Conservation (phyloP, 1,140 invertebrate species). For the Atta cephalotes region DNA sequence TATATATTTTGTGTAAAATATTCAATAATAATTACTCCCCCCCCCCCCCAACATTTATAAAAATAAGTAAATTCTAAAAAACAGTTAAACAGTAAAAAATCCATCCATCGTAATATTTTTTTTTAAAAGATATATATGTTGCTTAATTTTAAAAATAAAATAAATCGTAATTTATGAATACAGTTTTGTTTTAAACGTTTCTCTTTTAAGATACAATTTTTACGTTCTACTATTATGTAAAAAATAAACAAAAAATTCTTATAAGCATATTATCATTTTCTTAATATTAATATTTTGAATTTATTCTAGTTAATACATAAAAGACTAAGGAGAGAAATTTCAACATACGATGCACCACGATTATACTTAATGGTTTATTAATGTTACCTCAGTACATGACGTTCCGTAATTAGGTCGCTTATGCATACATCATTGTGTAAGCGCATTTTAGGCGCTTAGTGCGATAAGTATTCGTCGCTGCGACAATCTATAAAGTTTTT, state of each 20-base stretch:
- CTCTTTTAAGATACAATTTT: background rate
- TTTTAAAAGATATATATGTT: background rate
- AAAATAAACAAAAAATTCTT: background rate
- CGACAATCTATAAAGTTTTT: background rate
- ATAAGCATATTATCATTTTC: background rate
- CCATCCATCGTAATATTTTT: background rate
- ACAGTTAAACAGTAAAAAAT: background rate
- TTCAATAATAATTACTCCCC: background rate
- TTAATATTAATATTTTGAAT: background rate
- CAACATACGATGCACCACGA: constrained; percentile 35
- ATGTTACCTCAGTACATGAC: constrained; percentile 58
- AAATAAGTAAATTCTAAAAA: background rate
- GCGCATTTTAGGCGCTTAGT: constrained; percentile 37
- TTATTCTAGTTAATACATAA: background rate
- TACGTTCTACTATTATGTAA: background rate
- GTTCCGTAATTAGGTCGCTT: constrained; percentile 69
- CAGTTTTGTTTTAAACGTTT: background rate
- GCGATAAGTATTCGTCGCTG: constrained; percentile 28
- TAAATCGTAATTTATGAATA: background rate
- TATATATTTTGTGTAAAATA: background rate
- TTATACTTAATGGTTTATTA: constrained; percentile 66
- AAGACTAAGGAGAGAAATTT: constrained; percentile 59
- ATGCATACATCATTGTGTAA: constrained; percentile 50
- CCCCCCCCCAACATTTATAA: too few relatives aligned
- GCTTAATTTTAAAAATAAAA: background rate